Evolutionary conservation across 2,888 invertebrate species (phyloP), one percentile per base, ranked within the genome.

Genomic region (Idaea aversata): DNA sequence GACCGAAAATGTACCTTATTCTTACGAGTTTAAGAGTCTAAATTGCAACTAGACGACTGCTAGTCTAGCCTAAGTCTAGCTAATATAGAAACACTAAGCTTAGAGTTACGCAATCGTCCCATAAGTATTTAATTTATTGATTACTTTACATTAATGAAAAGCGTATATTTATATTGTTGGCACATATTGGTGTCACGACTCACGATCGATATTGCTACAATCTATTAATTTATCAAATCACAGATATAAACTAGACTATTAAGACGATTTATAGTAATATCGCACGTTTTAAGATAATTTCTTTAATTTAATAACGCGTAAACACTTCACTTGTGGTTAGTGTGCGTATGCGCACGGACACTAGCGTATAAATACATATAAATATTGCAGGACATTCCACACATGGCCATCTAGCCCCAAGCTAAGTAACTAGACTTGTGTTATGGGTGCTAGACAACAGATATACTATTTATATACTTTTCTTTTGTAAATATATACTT

Each of bases 101-200:
- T 68, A 57, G 63, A 64, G 68, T 69, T 34, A 16, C n/a, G n/a
- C 16, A 7, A 36, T n/a, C 7, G 35, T 47, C 47, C 61, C 61
- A 36, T 61, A n/a, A n/a, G n/a, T 64, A 47, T 62, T 35, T 64
- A 34, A 47, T 61, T 61, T 57, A 78, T 74, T 71, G 71, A 76
- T 77, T 77, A 76, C 69, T 75, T 76, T 75, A 76, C 76, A 73
- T 73, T 59, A 15, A 59, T 59, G 59, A 59, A 59, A 59, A 59
- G 59, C 59, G 59, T 59, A 59, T 59, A 47, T 47, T 47, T 62
- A 64, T 63, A 64, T 7, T 36, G 83, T 88, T 88, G 89, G 88
- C 88, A 90, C 88, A 83, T 84, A 81, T 85, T 86, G 83, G 82
- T 85, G 85, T 88, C 82, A 73, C 63, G 75, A 77, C 80, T 75